Evolutionary conservation across 1,140 invertebrate species (phyloP).

Genomic region (Steinernema khuongi): DNA sequence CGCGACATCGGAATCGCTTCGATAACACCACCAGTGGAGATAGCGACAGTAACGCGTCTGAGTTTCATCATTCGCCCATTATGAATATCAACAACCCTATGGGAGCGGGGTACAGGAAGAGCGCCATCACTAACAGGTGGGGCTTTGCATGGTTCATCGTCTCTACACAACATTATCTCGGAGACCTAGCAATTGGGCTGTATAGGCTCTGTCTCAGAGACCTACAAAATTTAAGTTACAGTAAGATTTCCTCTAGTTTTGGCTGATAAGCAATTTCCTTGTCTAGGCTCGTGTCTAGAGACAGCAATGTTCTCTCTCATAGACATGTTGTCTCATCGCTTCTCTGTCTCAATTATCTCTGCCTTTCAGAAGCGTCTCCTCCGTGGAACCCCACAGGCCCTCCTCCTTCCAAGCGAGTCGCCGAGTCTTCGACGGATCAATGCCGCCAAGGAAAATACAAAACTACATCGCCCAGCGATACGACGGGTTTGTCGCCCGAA

Average conservation of each 20-base stretch:
- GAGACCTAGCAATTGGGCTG: too few relatives aligned
- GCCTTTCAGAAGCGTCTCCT: constrained; percentile 4
- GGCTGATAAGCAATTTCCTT: not conserved
- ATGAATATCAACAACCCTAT: not conserved
- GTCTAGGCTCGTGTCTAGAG: not conserved
- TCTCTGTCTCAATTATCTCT: too few relatives aligned
- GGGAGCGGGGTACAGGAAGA: not conserved
- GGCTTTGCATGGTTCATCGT: too few relatives aligned
- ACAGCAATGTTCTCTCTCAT: too few relatives aligned
- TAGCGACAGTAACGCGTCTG: constrained; percentile 24
- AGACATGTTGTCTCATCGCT: too few relatives aligned
- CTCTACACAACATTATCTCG: too few relatives aligned
- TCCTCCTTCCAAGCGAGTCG: not conserved
- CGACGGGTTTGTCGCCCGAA: not conserved
- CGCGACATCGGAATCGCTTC: constrained; percentile 19
- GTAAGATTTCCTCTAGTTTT: not conserved
- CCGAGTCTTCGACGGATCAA: not conserved
- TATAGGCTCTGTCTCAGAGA: too few relatives aligned
- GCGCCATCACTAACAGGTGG: not conserved
- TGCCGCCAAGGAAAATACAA: not conserved
- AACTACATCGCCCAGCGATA: constrained; percentile 9
- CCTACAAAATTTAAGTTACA: too few relatives aligned
- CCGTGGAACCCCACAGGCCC: not conserved
- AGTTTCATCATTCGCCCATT: not conserved
- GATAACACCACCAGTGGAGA: constrained; percentile 36